Evolutionary conservation across 2,888 invertebrate genomes (phyloP), one percentile per base, ranked within the genome.

Genomic region (Arrhopalites spinosus): DNA sequence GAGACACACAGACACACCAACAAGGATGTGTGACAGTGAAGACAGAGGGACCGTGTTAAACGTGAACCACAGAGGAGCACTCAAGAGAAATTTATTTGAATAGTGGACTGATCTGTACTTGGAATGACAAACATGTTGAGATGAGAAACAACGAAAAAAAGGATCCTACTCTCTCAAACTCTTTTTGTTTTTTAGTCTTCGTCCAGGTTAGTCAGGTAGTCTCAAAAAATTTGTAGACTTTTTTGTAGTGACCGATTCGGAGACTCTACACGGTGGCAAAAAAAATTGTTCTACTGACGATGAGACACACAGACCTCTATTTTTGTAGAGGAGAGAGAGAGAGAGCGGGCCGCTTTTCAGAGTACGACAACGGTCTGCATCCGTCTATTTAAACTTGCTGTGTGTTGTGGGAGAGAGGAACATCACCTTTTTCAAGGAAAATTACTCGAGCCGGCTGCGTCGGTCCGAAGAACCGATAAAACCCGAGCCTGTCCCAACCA

Each of bases 401-500:
- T 29, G n/a, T n/a, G 43, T 59, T 43, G 23, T 59, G 59, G 71
- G 53, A 71, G 71, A 71, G 71, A 36, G 30, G 61, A 71, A 43
- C 71, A 71, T 30, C 71, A 71, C 71, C 71, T 71, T 71, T n/a
- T 59, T 68, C 50, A 50, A 68, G 50, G 68, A 64, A 63, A 68
- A 25, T 36, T 71, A 71, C 30, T 27, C 27, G 36, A 74, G 68
- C 59, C 68, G 71, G 71, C 67, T 75, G 75, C 75, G 75, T 75
- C 75, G 71, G 75, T 64, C 72, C 66, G 66, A 70, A 23, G 53
- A 53, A 30, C 73, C 77, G 72, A 69, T 50, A 61, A 53, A 64
- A 73, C 64, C 77, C 73, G 70, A 66, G 77, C 69, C 76, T 73
- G 64, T 36, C 69, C 68, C 73, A 77, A 77, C 76, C 36, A n/a